Conservation (phyloP, 1,140 invertebrate genomes). For the Heliconius himera region DNA sequence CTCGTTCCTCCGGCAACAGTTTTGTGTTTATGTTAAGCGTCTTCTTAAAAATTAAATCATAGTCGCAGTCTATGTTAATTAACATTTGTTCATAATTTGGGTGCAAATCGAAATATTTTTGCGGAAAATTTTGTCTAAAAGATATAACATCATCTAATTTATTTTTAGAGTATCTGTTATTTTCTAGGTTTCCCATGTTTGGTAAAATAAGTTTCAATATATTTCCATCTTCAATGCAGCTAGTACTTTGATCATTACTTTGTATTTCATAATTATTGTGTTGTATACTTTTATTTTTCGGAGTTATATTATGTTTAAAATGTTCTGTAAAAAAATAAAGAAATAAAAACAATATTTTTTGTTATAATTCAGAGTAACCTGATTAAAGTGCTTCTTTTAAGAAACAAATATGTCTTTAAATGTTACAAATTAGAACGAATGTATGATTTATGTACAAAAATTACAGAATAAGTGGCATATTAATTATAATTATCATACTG, state of each 20-base stretch:
- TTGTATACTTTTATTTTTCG: not conserved
- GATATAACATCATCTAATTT: not conserved
- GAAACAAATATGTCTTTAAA: no score
- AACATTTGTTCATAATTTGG: not conserved
- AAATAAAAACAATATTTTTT: not conserved
- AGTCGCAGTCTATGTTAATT: not conserved
- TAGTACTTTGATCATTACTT: not conserved
- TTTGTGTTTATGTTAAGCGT: not conserved
- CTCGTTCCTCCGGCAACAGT: conserved; percentile 46
- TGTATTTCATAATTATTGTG: not conserved
- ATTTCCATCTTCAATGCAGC: not conserved
- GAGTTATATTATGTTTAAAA: not conserved
- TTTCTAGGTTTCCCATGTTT: not conserved
- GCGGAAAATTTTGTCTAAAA: not conserved
- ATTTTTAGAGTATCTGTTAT: not conserved
- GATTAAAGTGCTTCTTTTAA: no score
- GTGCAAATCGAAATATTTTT: not conserved
- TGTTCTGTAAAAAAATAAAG: not conserved
- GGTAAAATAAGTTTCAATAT: not conserved
- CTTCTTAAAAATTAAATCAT: not conserved
- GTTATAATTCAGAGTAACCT: no score
- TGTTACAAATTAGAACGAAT: no score
- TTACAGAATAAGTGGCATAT: no score
- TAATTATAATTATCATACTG: no score
- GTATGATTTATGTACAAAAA: no score